Evolutionary conservation across 2,113 vertebrate genomes (phyloP).

Genomic region (Bufo gargarizans): DNA sequence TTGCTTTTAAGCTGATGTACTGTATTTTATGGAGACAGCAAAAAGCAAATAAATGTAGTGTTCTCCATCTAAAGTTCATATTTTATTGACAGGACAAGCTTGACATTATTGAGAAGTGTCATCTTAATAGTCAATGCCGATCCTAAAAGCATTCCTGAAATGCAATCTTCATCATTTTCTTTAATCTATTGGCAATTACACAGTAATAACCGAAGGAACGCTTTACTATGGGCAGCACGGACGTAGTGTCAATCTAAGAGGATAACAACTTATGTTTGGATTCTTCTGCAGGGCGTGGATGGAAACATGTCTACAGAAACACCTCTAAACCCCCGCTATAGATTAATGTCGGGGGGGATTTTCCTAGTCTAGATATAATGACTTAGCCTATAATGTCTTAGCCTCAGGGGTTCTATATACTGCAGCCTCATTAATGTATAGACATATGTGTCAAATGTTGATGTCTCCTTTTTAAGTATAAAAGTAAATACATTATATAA

Average conservation of each 20-base stretch:
- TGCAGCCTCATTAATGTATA: background rate
- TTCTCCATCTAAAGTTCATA: slow-evolving; percentile 15
- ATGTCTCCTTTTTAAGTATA: background rate
- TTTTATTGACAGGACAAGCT: slow-evolving; percentile 32
- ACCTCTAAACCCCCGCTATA: background rate
- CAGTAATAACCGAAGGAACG: slow-evolving; percentile 16
- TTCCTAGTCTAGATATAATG: background rate
- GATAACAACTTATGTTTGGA: slow-evolving; percentile 20
- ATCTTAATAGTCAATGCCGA: slow-evolving; percentile 17
- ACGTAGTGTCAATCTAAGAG: slow-evolving; percentile 28
- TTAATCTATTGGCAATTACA: slow-evolving; percentile 41
- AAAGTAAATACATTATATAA: background rate
- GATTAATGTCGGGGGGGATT: background rate
- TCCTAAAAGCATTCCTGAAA: slow-evolving; percentile 43
- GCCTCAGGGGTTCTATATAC: background rate
- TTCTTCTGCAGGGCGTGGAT: slow-evolving; percentile 27
- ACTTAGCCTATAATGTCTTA: background rate
- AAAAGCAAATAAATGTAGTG: background rate
- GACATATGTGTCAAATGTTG: background rate
- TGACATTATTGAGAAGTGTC: slow-evolving; percentile 21
- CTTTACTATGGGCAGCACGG: slow-evolving; percentile 6
- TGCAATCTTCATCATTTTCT: slow-evolving; percentile 32
- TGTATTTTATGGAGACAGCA: background rate
- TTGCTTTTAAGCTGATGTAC: background rate
- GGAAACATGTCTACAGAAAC: slow-evolving; percentile 12